Evolutionary conservation across 1,140 invertebrate genomes (phyloP), one percentile per base, ranked within the genome.

Genomic region (Heliconius melpomene): DNA sequence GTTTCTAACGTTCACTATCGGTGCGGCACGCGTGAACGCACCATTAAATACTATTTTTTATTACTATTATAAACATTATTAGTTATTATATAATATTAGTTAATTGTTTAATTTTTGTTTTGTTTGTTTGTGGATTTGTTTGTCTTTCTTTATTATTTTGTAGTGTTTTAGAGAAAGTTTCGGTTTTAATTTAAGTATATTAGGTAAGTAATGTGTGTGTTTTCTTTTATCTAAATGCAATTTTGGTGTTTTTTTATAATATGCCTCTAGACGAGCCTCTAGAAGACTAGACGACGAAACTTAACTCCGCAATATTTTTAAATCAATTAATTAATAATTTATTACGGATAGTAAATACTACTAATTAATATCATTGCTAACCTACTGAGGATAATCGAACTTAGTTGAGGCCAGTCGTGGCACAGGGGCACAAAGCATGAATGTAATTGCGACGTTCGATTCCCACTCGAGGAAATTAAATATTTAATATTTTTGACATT

Each of bases 1-100:
- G 75, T 79, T 82, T 82, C 81, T 80, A 78, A 60, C 78, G 71
- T 74, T 29, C 60, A 66, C 60, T 66, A 66, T 66, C 60, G 23
- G 9, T 5, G 26, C 6, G 11, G 60, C 60, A 16, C 60, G 60
- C 60, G 60, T 66, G 60, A 66, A 66, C 23, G 60, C 60, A 66
- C 26, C 60, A 29, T 29, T 66, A 2, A 66, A 66, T 66, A 29
- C 23, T 23, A 23, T 66, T 66, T 66, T 66, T 23, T 66, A 29
- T 6, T 29, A 29, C 60, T 66, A 66, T 66, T 66, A 66, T 29
- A 66, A 66, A 26, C 23, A 26, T 66, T 66, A 66, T 29, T 66
- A 26, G 11, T 26, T 23, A 60, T 60, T 60, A 26, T 23, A 26
- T 60, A 60, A 60, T 60, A 60, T 23, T 11, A 60, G 20, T 60